Evolutionary conservation across 1,140 invertebrate species (phyloP), one percentile per base, ranked within the genome.

Genomic region (Samia ricini): DNA sequence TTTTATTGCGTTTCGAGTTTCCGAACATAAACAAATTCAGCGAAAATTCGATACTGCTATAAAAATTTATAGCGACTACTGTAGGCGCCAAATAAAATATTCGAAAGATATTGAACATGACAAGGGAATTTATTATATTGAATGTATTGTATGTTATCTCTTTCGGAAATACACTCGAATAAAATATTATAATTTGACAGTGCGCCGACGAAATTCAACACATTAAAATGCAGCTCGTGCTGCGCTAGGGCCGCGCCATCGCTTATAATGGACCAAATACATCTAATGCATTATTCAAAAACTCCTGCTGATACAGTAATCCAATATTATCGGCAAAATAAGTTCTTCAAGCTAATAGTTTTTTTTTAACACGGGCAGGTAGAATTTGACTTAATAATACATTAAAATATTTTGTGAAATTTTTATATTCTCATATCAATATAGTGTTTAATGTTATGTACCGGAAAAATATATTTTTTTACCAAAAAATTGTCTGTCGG

Each of bases 201-300:
- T 72, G 74, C 61, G 76, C 64, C 74, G 73, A 72, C 64, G 66
- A 81, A 76, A 85, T 83, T 81, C 74, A 66, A 51, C 52, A 60
- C 76, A 83, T 89, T 86, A 87, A 76, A 73, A 89, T 89, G 81
- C 85, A 85, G 85, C 83, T 81, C 83, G 84, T 88, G 87, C 85
- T 79, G 71, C 74, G 74, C 59, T 76, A 60, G 21, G 33, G 20
- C 23, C 36, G 15, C 24, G 36, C 42, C 84, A 69, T 80, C 77
- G 71, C 61, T 80, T 77, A 86, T 85, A 85, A 86, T 80, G 77
- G 74, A 72, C 70, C 72, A 73, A 76, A 70, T 72, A 33, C 71
- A 54, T 64, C 76, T 71, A 62, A 89, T 89, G 76, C 69, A 89
- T 89, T 85, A 89, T 89, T 87, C 85, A 89, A 77, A 63, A 66